Evolutionary conservation across 2,113 vertebrate genomes (phyloP), one percentile per base, ranked within the genome.

Genomic region (Ameiurus melas): DNA sequence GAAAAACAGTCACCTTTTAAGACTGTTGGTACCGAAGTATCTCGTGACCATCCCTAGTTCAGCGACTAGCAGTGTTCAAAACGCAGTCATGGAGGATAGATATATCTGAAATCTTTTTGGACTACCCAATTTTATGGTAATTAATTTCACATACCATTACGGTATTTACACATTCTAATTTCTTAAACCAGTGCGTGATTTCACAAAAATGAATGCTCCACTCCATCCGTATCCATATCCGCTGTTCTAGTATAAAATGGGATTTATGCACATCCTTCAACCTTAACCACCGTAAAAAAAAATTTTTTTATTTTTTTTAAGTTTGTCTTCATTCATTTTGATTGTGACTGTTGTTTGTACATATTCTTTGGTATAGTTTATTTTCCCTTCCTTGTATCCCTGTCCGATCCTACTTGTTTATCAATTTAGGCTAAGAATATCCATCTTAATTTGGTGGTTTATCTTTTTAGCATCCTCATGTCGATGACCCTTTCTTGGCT

Each of bases 401-500:
- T 4, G 27, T 75, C 36, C 19, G 1, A 36, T 73, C 70, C 36
- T 77, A 77, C 4, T 5, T 60, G 20, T 71, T 85, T 25, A 73
- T 85, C 4, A 47, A 36, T 77, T 85, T 25, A 71, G 64, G 66
- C 64, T 16, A 85, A n/a, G 47, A 85, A 36, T 73, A 39, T 16
- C 51, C 12, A 14, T 47, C 8, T 64, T 33, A 20, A 25, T 85
- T 84, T 22, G n/a, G 51, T 53, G 27, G 27, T 55, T 33, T 85
- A 19, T 20, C 10, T 36, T 39, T 12, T 57, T 33, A 36, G 13
- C 13, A 19, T 19, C 20, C 8, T 30, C 2, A 27, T 51, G 75
- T n/a, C 19, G 13, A 16, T 27, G 47, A 13, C 27, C 55, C 7
- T 3, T 70, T 12, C 47, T 36, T 17, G n/a, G 19, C 19, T 85